Evolutionary conservation across 2,888 invertebrate species (phyloP).

Genomic region (Leptothorax acervorum): DNA sequence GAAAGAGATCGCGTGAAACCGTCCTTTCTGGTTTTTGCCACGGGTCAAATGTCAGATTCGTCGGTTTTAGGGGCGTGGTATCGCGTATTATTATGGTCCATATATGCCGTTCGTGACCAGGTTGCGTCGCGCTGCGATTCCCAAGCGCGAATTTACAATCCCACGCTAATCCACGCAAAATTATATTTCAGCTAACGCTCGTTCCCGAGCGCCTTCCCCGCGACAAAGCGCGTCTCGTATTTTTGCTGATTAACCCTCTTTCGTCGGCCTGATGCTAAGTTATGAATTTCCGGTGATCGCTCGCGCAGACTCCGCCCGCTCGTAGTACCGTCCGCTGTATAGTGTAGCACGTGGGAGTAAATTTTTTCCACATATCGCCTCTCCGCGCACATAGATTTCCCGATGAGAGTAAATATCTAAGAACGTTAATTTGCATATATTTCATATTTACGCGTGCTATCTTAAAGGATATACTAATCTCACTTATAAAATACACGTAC

Average conservation of each 20-base stretch:
- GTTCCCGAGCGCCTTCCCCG: slow-evolving; percentile 40
- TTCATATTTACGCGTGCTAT: neutral
- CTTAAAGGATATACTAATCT: slow-evolving; percentile 6
- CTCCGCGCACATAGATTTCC: slow-evolving; percentile 63
- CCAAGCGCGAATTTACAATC: slow-evolving; percentile 68
- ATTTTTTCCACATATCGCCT: slow-evolving; percentile 40
- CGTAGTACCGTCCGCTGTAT: slow-evolving; percentile 26
- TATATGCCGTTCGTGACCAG: neutral
- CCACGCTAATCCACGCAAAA: slow-evolving; percentile 78
- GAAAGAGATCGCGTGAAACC: slow-evolving; percentile 32
- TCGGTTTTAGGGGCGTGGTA: slow-evolving; percentile 59
- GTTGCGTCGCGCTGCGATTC: slow-evolving; percentile 56
- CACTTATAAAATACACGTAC: neutral
- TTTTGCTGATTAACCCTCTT: slow-evolving; percentile 82
- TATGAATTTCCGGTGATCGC: slow-evolving; percentile 80
- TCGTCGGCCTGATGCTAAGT: slow-evolving; percentile 81
- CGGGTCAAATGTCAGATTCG: slow-evolving; percentile 49
- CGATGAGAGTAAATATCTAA: slow-evolving; percentile 47
- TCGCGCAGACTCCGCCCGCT: slow-evolving; percentile 47
- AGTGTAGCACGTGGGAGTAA: slow-evolving; percentile 60
- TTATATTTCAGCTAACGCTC: slow-evolving; percentile 77
- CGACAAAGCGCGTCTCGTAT: slow-evolving; percentile 78
- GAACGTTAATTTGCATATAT: slow-evolving; percentile 39
- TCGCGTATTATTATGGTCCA: slow-evolving; percentile 47
- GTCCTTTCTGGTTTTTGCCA: slow-evolving; percentile 26